Evolutionary conservation across 2,888 invertebrate genomes (phyloP).

Genomic region (Phaonia tiefii): DNA sequence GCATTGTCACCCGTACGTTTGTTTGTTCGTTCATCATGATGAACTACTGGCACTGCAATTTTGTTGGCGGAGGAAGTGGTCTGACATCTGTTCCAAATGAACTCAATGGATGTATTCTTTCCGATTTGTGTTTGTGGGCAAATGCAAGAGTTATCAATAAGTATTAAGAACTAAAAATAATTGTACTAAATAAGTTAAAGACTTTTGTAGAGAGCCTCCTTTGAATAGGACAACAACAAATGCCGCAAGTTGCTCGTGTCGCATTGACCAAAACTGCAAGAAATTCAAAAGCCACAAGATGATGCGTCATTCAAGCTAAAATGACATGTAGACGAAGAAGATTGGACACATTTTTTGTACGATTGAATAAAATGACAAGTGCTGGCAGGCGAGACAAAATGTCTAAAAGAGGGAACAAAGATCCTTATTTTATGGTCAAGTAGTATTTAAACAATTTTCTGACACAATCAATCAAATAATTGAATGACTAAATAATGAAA

Average conservation of each 20-base stretch:
- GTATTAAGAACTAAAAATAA: constrained; percentile 31
- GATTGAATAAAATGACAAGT: too few species aligned
- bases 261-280: neutral
- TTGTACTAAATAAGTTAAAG: constrained; percentile 40
- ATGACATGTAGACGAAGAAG: too few species aligned
- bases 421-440: too few species aligned
- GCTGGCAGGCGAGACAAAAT: too few species aligned
- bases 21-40: constrained; percentile 29
- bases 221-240: neutral
- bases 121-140: neutral
- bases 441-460: too few species aligned
- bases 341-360: too few species aligned
- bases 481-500: too few species aligned
- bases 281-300: neutral
- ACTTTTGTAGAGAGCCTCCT: constrained; percentile 20
- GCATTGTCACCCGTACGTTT: constrained; percentile 37
- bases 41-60: neutral
- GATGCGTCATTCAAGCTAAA: too few species aligned
- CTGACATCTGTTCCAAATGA: constrained; percentile 9
- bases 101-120: constrained; percentile 10
- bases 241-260: neutral
- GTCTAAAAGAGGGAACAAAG: too few species aligned
- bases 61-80: neutral
- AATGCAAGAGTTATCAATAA: constrained; percentile 34
- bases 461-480: too few species aligned